These are phyloP conservation scores for Gymnoscopelus microlampas DNA, from an alignment of 2,797 vertebrate species.

Conservation along the genomic window DNA sequence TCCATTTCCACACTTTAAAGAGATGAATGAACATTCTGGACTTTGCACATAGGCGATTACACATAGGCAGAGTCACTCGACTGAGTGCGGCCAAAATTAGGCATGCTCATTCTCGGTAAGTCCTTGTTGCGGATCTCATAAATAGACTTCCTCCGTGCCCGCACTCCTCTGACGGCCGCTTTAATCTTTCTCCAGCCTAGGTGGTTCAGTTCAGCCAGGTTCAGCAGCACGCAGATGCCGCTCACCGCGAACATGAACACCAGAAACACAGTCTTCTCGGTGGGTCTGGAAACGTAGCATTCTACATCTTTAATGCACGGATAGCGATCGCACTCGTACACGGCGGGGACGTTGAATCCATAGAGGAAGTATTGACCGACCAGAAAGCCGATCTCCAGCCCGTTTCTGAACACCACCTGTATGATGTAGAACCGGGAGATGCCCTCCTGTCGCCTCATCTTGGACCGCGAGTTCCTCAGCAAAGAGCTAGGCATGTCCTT, in stretches of 20 bases:
- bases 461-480: conserved; percentile 84
- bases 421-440: conserved; percentile 95
- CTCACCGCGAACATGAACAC: conserved; percentile 96
- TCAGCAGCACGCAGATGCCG: conserved; percentile 91
- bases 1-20: too few species aligned
- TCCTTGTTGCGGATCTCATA: conserved; percentile 94
- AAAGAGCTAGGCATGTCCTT: conserved; percentile 86
- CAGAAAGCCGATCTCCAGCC: conserved; percentile 92
- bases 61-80: conserved; percentile 95
- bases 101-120: conserved; percentile 90
- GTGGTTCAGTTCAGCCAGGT: conserved; percentile 93
- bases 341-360: conserved; percentile 90
- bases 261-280: conserved; percentile 93
- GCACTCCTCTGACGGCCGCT: conserved; percentile 89
- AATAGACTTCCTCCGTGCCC: conserved; percentile 92
- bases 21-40: too few species aligned
- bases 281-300: conserved; percentile 93
- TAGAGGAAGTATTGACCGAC: conserved; percentile 94
- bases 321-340: conserved; percentile 92
- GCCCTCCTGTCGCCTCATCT: conserved; percentile 91
- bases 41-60: conserved; percentile 47
- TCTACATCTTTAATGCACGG: conserved; percentile 95
- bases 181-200: conserved; percentile 95
- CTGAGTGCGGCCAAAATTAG: conserved; percentile 93
- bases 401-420: conserved; percentile 94